Base-by-base conservation (phyloP, 30 jellyfish, hydroid and myxozoan genomes). In the Rhopilema esculentum region DNA sequence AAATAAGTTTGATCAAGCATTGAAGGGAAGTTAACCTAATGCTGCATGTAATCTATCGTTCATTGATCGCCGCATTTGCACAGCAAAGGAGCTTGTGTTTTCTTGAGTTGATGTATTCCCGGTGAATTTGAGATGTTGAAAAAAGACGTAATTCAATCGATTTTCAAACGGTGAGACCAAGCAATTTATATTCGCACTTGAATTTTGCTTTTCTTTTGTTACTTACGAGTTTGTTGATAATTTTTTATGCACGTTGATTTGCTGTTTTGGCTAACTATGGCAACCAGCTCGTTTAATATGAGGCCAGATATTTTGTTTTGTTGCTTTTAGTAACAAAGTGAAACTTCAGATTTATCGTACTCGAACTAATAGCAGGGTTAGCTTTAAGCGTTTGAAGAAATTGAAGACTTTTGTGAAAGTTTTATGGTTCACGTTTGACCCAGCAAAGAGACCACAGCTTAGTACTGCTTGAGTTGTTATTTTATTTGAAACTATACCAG, bases 1-100 rank as follows among this genome's bases (percentile, higher is more conserved):
- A 73, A 73, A 73, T 73, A 33, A 40, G 51, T 66, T n/a, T 16
- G 84, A 28, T 17, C 21, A 21, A 33, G 49, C 84, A 48, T 32
- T 73, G 49, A 32, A 73, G n/a, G 27, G 84, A 27, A 0, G 23
- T 17, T 18, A 18, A 4, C 69, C 69, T 33, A 8, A 73, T 73
- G 33, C 84, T 23, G 69, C n/a, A 66, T 31, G 84, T 40, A 17
- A 73, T 16, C 48, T 18, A 31, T 33, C 48, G 69, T 33, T 19
- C 21, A 12, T 40, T 40, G 57, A 2, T 40, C 57, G 57, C 12
- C 12, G 12, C 6, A 40, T 40, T 40, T 40, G 57, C 57, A 40
- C 12, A 40, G 57, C 57, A 12, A 40, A 40, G 57, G 57, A 6
- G 57, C 12, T 40, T 40, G 9, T 2, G 12, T 40, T 40, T 40